These are phyloP conservation scores for Rhineura floridana DNA, from an alignment of 2,113 vertebrate species.

Conservation along the genomic window DNA sequence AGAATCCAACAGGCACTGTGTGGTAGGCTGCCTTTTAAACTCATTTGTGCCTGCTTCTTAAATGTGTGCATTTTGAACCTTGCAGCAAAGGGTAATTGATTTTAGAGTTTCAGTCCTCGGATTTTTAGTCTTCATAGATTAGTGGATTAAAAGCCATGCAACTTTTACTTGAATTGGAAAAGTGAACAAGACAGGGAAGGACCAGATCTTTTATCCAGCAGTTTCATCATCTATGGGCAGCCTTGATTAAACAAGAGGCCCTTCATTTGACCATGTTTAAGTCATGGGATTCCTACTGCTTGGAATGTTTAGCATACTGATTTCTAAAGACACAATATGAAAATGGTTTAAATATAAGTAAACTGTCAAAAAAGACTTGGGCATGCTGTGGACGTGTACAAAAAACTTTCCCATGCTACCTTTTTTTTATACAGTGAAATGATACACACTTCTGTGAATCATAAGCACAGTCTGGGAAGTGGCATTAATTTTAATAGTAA, in stretches of 20 bases:
- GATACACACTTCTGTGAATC: background rate
- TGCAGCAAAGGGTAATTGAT: constrained; percentile 36
- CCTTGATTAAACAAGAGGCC: constrained; percentile 2
- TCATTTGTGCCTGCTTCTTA: constrained; percentile 25
- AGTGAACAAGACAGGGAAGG: constrained; percentile 55
- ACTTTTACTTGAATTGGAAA: constrained; percentile 64
- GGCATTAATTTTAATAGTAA: background rate
- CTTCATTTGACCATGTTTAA: background rate
- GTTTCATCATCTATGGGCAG: background rate
- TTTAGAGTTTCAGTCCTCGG: constrained; percentile 46
- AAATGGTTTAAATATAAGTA: background rate
- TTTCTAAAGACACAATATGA: background rate
- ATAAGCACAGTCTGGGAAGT: background rate
- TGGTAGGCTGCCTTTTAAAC: constrained; percentile 44
- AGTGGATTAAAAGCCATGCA: constrained; percentile 70
- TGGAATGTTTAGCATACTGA: background rate
- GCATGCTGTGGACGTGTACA: background rate
- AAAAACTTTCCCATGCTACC: background rate
- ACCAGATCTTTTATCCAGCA: constrained; percentile 25
- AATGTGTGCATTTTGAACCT: constrained; percentile 41
- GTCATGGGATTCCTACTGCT: background rate
- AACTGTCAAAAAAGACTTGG: background rate
- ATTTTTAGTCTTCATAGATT: constrained; percentile 51
- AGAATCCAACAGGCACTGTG: constrained; percentile 41
- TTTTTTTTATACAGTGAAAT: background rate